A percentile compares a stretch with the other conserved stretches of the same genome.
Evolutionary conservation across 1,140 invertebrate genomes (phyloP).

Genomic region (Hydropsyche tenuis): DNA sequence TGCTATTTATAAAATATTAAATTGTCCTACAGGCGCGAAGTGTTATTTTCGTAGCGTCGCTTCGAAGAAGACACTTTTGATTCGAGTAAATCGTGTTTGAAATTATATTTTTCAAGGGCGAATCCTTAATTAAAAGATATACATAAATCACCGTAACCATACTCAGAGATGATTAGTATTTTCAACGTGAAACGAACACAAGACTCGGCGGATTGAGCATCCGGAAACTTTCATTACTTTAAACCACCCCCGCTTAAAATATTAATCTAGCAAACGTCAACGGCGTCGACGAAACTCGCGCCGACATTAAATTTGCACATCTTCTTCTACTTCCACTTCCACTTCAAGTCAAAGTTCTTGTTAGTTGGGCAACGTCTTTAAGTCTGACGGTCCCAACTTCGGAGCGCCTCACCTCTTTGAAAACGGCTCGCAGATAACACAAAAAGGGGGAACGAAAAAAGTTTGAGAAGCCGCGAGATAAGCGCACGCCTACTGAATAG

Average conservation of each 20-base stretch:
- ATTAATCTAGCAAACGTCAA: slow-evolving; percentile 31
- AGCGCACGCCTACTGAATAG: not conserved
- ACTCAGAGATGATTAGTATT: no score
- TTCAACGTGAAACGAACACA: not conserved
- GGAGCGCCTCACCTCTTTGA: not conserved
- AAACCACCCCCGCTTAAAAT: slow-evolving; percentile 15
- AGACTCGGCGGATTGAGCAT: not conserved
- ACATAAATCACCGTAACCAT: no score
- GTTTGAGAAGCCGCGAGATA: slow-evolving; percentile 9
- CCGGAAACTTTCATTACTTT: slow-evolving; percentile 31
- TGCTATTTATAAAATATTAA: no score
- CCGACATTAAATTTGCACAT: slow-evolving; percentile 30
- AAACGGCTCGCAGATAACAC: not conserved
- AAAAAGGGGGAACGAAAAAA: no score
- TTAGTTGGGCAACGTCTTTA: not conserved
- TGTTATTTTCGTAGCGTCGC: no score
- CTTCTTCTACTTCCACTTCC: not conserved
- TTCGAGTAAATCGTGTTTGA: not conserved
- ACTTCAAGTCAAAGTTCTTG: not conserved
- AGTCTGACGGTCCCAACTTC: slow-evolving; percentile 10
- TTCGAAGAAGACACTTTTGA: not conserved
- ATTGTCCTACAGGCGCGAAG: no score
- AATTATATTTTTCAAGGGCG: no score
- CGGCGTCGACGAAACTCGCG: not conserved
- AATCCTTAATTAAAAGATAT: no score